These are phyloP conservation scores for Dynastes tityus DNA, from an alignment of 2,888 invertebrate genomes.

Conservation along the genomic window DNA sequence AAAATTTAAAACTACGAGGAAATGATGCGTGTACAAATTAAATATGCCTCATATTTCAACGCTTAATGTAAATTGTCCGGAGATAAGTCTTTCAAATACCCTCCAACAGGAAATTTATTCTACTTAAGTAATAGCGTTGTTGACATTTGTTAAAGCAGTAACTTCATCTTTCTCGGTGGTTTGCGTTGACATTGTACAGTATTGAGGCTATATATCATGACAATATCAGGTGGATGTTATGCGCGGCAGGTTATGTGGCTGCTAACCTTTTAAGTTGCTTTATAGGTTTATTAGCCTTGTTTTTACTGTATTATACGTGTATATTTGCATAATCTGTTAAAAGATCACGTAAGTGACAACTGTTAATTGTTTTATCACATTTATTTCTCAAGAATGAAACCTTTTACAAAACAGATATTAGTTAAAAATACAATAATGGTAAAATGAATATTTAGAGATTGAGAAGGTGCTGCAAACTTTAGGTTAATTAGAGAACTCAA, in stretches of 20 bases:
- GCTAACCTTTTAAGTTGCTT: neutral
- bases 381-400: too few relatives aligned
- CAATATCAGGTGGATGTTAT: slow-evolving; percentile 18
- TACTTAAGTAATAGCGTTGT: slow-evolving; percentile 12
- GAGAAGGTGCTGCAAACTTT: too few relatives aligned
- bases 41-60: slow-evolving; percentile 26
- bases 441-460: too few relatives aligned
- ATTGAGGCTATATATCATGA: slow-evolving; percentile 9
- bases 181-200: slow-evolving; percentile 17
- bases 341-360: too few relatives aligned
- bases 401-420: too few relatives aligned
- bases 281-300: too few relatives aligned
- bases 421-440: too few relatives aligned
- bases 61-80: slow-evolving; percentile 3
- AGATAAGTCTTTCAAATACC: slow-evolving; percentile 4
- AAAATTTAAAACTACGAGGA: neutral
- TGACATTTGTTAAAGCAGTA: slow-evolving; percentile 23
- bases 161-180: slow-evolving; percentile 26
- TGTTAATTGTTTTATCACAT: too few relatives aligned
- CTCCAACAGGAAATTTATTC: slow-evolving; percentile 4
- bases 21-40: neutral
- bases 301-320: too few relatives aligned
- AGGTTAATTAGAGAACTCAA: too few relatives aligned
- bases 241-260: neutral
- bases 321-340: too few relatives aligned